These are phyloP conservation scores for Myotis myotis DNA, from an alignment of 2,797 vertebrate genomes.

Conservation along the genomic window DNA sequence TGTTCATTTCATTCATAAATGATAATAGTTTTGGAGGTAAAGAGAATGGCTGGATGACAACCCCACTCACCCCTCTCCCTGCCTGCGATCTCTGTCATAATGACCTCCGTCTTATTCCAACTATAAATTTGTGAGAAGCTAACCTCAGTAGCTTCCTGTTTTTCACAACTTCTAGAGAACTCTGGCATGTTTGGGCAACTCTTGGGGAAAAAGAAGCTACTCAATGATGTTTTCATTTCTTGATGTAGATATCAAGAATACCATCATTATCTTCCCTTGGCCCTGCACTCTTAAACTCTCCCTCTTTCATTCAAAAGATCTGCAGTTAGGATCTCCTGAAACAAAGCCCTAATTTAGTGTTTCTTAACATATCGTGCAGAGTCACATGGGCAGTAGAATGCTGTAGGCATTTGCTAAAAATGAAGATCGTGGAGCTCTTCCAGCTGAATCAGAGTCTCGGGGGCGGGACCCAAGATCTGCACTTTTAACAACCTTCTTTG, in stretches of 20 bases:
- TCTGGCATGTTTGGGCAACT: not conserved
- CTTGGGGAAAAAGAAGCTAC: not conserved
- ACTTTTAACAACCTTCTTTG: not conserved
- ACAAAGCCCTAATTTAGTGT: not conserved
- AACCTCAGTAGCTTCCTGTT: not conserved
- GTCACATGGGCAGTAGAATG: not conserved
- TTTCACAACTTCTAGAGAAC: not conserved
- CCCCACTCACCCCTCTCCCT: not conserved
- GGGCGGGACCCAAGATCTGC: not conserved
- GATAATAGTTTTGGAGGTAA: slow-evolving; percentile 16
- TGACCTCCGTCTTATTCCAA: slow-evolving; percentile 26
- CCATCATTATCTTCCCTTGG: not conserved
- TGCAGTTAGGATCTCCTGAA: not conserved
- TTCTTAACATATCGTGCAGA: not conserved
- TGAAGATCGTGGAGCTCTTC: not conserved
- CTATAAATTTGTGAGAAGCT: not conserved
- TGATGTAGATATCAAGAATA: not conserved
- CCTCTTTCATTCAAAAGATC: not conserved
- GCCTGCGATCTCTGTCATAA: slow-evolving; percentile 35
- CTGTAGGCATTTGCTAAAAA: not conserved
- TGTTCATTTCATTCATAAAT: slow-evolving; percentile 53
- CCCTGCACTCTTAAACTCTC: not conserved
- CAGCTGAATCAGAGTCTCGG: not conserved
- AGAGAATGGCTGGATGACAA: not conserved
- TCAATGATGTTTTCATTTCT: not conserved